Evolutionary conservation across 2,797 vertebrate species (phyloP).

Genomic region (Gallinago solitaria): DNA sequence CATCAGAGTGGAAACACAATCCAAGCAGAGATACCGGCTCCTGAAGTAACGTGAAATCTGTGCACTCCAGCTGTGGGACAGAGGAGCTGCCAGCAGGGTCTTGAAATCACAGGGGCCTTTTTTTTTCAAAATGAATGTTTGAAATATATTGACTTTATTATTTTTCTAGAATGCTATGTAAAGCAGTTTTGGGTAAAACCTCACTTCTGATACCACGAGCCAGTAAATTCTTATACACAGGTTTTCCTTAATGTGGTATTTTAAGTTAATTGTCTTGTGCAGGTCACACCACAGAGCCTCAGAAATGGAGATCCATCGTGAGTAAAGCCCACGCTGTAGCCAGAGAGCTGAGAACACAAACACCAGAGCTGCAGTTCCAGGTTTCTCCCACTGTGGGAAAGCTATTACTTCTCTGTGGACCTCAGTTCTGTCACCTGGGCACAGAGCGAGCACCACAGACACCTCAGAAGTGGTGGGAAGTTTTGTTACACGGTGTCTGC

Average conservation of each 20-base stretch:
- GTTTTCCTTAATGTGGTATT: background rate
- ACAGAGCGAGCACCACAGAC: background rate
- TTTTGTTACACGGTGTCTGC: background rate
- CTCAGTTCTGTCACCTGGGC: background rate
- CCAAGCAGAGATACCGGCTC: background rate
- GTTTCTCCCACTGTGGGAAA: background rate
- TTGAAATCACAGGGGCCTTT: background rate
- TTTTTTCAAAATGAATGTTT: background rate
- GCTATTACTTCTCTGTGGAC: background rate
- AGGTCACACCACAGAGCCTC: background rate
- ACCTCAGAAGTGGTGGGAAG: background rate
- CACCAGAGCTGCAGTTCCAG: background rate
- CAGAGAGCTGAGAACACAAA: background rate
- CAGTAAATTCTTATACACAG: background rate
- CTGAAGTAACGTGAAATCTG: background rate
- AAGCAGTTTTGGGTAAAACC: background rate
- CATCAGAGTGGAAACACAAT: background rate
- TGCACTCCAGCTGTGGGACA: background rate
- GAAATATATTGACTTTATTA: background rate
- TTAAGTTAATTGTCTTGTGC: background rate
- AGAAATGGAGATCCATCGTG: background rate
- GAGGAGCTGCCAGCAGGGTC: background rate
- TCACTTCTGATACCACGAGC: background rate
- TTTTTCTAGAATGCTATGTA: background rate
- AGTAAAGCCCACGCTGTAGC: background rate